phyloP scores from a whole-genome alignment of 2,113 vertebrate genomes.

The Brachyhypopomus gauderio region DNA sequence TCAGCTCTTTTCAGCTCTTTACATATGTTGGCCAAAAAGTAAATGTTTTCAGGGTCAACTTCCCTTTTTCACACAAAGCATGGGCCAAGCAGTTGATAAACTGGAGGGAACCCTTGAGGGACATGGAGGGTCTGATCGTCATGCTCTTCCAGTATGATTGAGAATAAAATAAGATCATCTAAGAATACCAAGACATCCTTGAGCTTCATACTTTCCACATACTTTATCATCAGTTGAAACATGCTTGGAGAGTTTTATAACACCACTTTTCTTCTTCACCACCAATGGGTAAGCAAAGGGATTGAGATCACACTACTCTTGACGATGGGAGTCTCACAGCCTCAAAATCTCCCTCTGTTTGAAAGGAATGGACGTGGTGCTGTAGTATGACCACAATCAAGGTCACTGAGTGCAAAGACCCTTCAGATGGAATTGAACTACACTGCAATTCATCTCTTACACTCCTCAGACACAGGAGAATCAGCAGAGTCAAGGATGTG shows the following conservation, averaged over 20 bases:
- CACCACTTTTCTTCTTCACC: slow-evolving; percentile 26
- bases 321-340: neutral
- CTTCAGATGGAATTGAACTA: slow-evolving; percentile 17
- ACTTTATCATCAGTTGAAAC: neutral
- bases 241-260: neutral
- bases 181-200: neutral
- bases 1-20: neutral
- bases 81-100: neutral
- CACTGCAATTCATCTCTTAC: neutral
- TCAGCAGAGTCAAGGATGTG: neutral
- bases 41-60: neutral
- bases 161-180: neutral
- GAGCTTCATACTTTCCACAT: neutral
- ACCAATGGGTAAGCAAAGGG: slow-evolving; percentile 1
- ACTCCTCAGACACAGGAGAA: neutral
- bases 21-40: neutral
- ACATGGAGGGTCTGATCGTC: neutral
- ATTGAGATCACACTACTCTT: neutral
- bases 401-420: slow-evolving; percentile 7
- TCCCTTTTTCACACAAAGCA: neutral
- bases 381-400: slow-evolving; percentile 39
- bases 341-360: slow-evolving; percentile 18
- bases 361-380: slow-evolving; percentile 23
- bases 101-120: neutral
- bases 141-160: neutral